Percentiles rank a stretch among this genome's conserved stretches.
Evolutionary conservation across 1,140 invertebrate species (phyloP).

Genomic region (Venturia canescens): DNA sequence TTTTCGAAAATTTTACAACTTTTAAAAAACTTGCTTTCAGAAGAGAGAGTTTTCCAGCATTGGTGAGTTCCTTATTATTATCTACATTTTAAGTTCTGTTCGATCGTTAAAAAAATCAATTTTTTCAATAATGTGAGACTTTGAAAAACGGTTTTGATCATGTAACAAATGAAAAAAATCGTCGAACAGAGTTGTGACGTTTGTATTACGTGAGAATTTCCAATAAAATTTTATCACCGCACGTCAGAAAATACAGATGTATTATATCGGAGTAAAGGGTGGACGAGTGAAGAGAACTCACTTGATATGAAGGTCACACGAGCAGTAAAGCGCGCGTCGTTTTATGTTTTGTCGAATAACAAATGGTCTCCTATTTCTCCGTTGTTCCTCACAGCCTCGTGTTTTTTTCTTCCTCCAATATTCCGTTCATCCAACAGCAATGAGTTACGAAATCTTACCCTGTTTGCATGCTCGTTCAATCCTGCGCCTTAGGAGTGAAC

Average conservation of each 20-base stretch:
- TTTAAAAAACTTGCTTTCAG: slow-evolving; percentile 71
- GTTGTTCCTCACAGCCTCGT: background rate
- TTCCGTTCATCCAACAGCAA: background rate
- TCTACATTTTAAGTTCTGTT: slow-evolving; percentile 36
- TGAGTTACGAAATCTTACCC: background rate
- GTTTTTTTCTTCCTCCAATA: background rate
- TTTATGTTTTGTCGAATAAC: slow-evolving; percentile 33
- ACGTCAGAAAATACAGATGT: too few relatives aligned
- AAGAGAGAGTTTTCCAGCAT: slow-evolving; percentile 66
- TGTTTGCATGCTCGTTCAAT: slow-evolving; percentile 59
- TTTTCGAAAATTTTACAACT: slow-evolving; percentile 64
- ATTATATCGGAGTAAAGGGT: background rate
- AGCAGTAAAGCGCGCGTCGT: slow-evolving; percentile 39
- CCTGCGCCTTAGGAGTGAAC: slow-evolving; percentile 70
- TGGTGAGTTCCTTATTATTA: slow-evolving; percentile 63
- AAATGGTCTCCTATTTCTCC: background rate
- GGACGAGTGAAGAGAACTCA: slow-evolving; percentile 17
- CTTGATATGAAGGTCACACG: slow-evolving; percentile 21
- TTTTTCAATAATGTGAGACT: background rate
- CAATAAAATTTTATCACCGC: background rate
- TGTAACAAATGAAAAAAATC: background rate
- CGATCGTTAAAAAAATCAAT: background rate
- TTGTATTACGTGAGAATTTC: slow-evolving; percentile 23
- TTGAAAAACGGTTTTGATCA: background rate
- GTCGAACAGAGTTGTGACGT: slow-evolving; percentile 45